Evolutionary conservation across 2,888 invertebrate genomes (phyloP).

Genomic region (Epinotia nisella): DNA sequence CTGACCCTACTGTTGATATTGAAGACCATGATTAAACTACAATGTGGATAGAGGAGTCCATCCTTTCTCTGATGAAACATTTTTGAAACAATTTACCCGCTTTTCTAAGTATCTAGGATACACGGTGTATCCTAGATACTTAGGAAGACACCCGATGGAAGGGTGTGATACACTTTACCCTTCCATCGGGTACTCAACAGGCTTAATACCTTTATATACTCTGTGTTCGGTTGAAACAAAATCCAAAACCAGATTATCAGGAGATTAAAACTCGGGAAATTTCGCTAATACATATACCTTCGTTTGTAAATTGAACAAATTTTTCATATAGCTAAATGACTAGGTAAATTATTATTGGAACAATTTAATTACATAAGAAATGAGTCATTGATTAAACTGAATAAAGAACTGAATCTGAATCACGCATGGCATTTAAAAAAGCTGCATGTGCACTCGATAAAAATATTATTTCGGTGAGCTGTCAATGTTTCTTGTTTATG

Average conservation of each 20-base stretch:
- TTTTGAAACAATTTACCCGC: neutral
- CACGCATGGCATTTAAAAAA: conserved; percentile 26
- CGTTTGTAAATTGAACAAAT: neutral
- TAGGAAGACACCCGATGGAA: no score
- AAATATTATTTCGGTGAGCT: conserved; percentile 35
- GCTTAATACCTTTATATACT: neutral
- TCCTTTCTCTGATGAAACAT: no score
- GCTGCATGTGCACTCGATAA: conserved; percentile 26
- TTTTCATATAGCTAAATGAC: no score
- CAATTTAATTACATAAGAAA: conserved; percentile 20
- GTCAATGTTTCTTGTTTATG: conserved; percentile 29
- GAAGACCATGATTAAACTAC: no score
- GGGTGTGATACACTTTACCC: no score
- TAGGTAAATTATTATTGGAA: neutral
- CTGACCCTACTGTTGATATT: no score
- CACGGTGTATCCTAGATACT: no score
- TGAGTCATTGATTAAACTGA: conserved; percentile 31
- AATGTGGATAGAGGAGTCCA: no score
- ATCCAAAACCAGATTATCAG: conserved; percentile 7
- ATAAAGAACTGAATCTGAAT: conserved; percentile 36
- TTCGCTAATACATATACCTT: neutral
- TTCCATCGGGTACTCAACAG: neutral
- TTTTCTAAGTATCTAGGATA: neutral
- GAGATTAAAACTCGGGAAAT: neutral
- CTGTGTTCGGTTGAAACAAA: conserved; percentile 5